Conservation (phyloP, 2,888 invertebrate species). For the Leptopilina syphax region DNA sequence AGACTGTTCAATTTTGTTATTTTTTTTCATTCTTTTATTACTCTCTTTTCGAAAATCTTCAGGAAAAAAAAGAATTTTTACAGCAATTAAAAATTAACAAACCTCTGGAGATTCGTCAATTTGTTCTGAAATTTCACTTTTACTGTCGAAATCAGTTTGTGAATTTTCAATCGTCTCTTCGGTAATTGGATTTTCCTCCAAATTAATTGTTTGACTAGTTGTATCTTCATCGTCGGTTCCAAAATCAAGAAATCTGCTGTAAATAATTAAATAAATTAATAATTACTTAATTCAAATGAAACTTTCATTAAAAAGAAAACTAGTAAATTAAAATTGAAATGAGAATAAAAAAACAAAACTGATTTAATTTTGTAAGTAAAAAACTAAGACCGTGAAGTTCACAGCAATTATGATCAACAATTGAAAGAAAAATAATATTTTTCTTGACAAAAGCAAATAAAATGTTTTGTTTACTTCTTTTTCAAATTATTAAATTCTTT, state of each 20-base stretch:
- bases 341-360: not conserved
- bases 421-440: too few species aligned
- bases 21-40: not conserved
- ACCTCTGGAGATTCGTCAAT: not conserved
- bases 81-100: not conserved
- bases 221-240: not conserved
- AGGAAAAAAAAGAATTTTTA: not conserved
- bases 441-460: too few species aligned
- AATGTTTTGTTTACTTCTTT: too few species aligned
- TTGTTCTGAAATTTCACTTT: not conserved
- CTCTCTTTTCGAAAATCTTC: not conserved
- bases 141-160: not conserved
- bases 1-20: not conserved
- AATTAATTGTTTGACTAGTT: not conserved
- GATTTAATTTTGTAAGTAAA: not conserved
- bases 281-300: not conserved
- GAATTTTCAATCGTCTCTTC: not conserved
- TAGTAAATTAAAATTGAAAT: not conserved
- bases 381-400: too few species aligned
- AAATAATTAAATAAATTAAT: not conserved
- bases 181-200: not conserved
- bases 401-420: too few species aligned
- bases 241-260: not conserved
- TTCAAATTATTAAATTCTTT: too few species aligned
- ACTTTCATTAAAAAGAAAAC: not conserved